Base-by-base conservation (phyloP, 2,888 invertebrate species). In the Acrobasis suavella region DNA sequence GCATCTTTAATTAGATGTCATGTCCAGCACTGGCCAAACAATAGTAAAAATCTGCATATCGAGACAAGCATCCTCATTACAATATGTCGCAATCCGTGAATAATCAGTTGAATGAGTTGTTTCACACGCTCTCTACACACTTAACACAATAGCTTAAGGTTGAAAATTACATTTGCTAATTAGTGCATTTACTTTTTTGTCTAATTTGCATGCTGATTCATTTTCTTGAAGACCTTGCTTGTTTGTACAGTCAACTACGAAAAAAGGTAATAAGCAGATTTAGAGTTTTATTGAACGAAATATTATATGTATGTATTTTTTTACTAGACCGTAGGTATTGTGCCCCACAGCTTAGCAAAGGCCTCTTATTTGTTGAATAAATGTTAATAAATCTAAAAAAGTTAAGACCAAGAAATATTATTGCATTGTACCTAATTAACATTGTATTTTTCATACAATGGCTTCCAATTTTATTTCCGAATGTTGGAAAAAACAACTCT, bases 201-300 rank as follows among this genome's bases (percentile, higher is more conserved):
- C 64, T 69, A 65, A 74, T 80, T 78, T 77, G 70, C 75, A 75
- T 74, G 67, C 66, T 64, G 68, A 69, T 71, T 68, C 72, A 69
- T 61, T 49, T 65, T 66, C 39, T 50, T 60, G 46, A 56, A 64
- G 63, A 58, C 66, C 67, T 67, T 67, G 68, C 62, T 63, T 60
- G 58, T 59, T 58, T 10, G 52, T 56, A 55, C 32, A 32, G 32
- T 32, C 32, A 32, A 32, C 1, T 32, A 32, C 32, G 22, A 32
- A 32, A 32, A 32, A 32, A 32, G 32, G 32, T 32, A 6, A 32
- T 32, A 8, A 32, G 32, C 32, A 22, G 32, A 32, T 2, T 22
- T 3, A 22, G 22, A 22, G 22, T 32, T 32, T 32, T 32, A 32
- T 32, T 32, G 7, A 32, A 32, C 32, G 5, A 32, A 32, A 32